Conservation (phyloP, 1,140 invertebrate genomes). For the Brachionus angularis region DNA sequence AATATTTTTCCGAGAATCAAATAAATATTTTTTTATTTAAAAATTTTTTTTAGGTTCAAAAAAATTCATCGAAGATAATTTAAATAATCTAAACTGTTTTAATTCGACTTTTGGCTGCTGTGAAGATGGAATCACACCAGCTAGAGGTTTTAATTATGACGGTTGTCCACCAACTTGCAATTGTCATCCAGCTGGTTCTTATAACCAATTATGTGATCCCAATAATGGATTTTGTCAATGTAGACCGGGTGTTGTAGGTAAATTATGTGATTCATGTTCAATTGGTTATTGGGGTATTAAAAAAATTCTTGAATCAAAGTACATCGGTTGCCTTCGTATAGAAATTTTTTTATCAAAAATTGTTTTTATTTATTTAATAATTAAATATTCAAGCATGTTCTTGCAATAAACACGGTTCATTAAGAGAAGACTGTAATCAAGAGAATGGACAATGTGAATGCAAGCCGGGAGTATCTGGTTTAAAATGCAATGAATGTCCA, state of each 20-base stretch:
- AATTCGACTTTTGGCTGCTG: constrained; percentile 30
- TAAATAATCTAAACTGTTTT: not conserved
- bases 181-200: constrained; percentile 43
- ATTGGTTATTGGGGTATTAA: constrained; percentile 43
- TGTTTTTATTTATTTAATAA: not conserved
- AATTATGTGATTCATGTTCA: constrained; percentile 37
- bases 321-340: constrained; percentile 36
- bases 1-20: too few species aligned
- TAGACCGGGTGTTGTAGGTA: constrained; percentile 25
- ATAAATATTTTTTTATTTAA: too few species aligned
- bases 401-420: constrained; percentile 30
- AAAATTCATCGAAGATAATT: too few species aligned
- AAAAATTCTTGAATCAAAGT: constrained; percentile 18
- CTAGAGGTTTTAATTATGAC: not conserved
- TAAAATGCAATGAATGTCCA: constrained; percentile 74
- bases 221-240: constrained; percentile 38
- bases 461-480: constrained; percentile 74
- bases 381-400: too few species aligned
- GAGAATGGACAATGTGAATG: constrained; percentile 75
- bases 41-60: too few species aligned
- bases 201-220: constrained; percentile 29
- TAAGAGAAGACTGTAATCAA: constrained; percentile 52
- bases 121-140: not conserved
- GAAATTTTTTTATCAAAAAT: not conserved
- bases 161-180: constrained; percentile 30